Conservation (phyloP, 1,140 invertebrate genomes). For the Pachyrhynchus sulphureomaculatus region DNA sequence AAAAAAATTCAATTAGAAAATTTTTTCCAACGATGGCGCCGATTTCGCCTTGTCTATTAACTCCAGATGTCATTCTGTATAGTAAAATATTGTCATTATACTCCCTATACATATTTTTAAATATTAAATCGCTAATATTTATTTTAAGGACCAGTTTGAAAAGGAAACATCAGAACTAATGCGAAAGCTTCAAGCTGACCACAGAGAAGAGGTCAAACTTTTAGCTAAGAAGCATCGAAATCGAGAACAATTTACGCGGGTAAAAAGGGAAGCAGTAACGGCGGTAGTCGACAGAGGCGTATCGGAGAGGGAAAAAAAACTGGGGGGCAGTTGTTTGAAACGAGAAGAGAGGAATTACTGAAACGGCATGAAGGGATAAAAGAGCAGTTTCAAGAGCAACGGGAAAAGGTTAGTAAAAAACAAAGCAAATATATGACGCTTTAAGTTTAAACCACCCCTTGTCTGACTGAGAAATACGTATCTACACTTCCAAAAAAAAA, state of each 20-base stretch:
- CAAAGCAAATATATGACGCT: too few relatives aligned
- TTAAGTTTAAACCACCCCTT: too few relatives aligned
- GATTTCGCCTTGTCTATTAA: too few relatives aligned
- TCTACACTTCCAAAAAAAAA: too few relatives aligned
- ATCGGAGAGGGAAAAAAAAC: constrained; percentile 72
- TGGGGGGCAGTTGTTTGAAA: constrained; percentile 74
- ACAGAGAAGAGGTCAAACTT: constrained; percentile 83
- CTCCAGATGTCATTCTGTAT: too few relatives aligned
- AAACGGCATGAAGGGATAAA: constrained; percentile 77
- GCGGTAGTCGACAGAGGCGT: constrained; percentile 81
- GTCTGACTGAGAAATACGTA: too few relatives aligned
- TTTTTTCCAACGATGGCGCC: too few relatives aligned
- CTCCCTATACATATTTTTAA: too few relatives aligned
- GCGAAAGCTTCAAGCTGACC: constrained; percentile 76
- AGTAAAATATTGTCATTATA: too few relatives aligned
- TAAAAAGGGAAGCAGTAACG: constrained; percentile 73
- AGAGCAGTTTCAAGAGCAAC: constrained; percentile 67
- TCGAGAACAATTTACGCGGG: constrained; percentile 84
- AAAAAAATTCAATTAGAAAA: too few relatives aligned
- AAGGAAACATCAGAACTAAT: constrained; percentile 81
- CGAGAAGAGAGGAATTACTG: constrained; percentile 71
- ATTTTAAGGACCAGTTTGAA: constrained; percentile 63
- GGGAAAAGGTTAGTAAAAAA: constrained; percentile 61
- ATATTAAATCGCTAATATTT: too few relatives aligned
- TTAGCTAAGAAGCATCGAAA: constrained; percentile 80